Evolutionary conservation across 2,888 invertebrate species (phyloP), one percentile per base, ranked within the genome.

Genomic region (Abrostola tripartita): DNA sequence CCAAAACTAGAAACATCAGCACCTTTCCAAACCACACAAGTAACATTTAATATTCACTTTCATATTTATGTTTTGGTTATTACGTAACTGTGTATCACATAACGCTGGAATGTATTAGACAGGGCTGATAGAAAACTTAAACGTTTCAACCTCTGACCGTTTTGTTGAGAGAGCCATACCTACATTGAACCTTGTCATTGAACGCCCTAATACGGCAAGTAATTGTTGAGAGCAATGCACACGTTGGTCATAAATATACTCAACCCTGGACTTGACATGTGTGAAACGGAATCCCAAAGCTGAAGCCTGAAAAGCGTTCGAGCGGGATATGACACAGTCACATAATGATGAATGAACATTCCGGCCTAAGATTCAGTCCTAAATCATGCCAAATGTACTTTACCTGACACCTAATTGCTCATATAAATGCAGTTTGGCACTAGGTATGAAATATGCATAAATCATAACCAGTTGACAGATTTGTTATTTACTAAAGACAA

Each of bases 381-480:
- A 81, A 78, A 81, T 81, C 81, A 81, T 86, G 86, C 85, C 88
- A 86, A 84, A 78, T 75, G 59, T 66, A 74, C 71, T 83, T 85
- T 79, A 84, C 83, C 82, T 85, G 84, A 78, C 84, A 85, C 61
- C 71, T 75, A 76, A 84, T 78, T 78, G 76, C 78, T 74, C 76
- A 74, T 79, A 77, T 72, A 78, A 77, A 80, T 81, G 81, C 80
- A 82, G 72, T 83, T 86, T 90, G 90, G 89, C 90, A 88, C 81
- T 78, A 73, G 61, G 72, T 84, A 83, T 83, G 81, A 81, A 83
- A 83, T 84, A 83, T 76, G 67, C 78, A 87, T 90, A 88, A 88
- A 89, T 91, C 88, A 89, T 87, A 90, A 85, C 74, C 73, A 79
- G 76, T 76, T 82, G 85, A 88, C 85, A 84, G 82, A 81, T 77